phyloP scores from a whole-genome alignment of 2,888 invertebrate species.

The Spialia ferax region DNA sequence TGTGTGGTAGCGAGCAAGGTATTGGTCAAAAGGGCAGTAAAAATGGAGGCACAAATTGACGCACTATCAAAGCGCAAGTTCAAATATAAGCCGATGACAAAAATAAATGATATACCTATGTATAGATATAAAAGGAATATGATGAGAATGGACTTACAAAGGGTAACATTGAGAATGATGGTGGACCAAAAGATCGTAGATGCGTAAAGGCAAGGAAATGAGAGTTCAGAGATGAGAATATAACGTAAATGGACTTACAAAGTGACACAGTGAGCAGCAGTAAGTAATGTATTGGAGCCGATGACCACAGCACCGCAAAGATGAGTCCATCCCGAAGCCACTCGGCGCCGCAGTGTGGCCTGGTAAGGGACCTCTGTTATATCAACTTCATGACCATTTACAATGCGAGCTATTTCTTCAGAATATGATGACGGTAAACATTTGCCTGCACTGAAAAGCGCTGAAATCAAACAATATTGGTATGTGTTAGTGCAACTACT shows the following conservation, averaged over 20 bases:
- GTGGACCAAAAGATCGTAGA: not conserved
- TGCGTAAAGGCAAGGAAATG: not conserved
- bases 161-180: too few species aligned
- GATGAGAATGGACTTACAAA: too few species aligned
- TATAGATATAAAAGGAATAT: too few species aligned
- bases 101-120: too few species aligned
- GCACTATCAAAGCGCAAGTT: too few species aligned
- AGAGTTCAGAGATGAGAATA: not conserved
- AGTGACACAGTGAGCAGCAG: conserved; percentile 76
- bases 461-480: conserved; percentile 4
- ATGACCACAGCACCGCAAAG: conserved; percentile 75
- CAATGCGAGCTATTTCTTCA: conserved; percentile 56
- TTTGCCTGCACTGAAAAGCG: not conserved
- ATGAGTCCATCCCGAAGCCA: conserved; percentile 63
- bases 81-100: too few species aligned
- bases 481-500: not conserved
- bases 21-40: too few species aligned
- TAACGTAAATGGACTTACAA: conserved; percentile 53
- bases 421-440: conserved; percentile 1
- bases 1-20: too few species aligned
- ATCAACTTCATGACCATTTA: conserved; percentile 76
- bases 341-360: conserved; percentile 62
- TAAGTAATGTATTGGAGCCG: conserved; percentile 59
- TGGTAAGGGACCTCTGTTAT: conserved; percentile 77
- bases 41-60: too few species aligned